Percentiles rank a stretch among this genome's conserved stretches.
These are phyloP conservation scores for Ctenomys sociabilis DNA, from an alignment of 2,113 vertebrate genomes.

Conservation along the genomic window DNA sequence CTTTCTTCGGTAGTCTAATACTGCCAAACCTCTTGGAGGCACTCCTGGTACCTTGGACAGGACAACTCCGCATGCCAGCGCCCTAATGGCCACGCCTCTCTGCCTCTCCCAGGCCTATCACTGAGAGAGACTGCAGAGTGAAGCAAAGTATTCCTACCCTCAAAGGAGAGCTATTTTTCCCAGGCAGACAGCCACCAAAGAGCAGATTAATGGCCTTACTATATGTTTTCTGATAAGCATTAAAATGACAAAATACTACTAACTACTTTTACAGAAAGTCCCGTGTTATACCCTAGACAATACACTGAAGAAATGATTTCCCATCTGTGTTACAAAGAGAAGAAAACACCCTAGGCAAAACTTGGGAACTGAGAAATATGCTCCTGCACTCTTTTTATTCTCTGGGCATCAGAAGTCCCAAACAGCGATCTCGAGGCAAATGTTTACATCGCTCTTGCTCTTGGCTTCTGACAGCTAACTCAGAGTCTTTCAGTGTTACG, in stretches of 20 bases:
- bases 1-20: background rate
- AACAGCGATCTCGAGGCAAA: background rate
- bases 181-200: background rate
- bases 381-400: background rate
- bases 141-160: background rate
- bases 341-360: background rate
- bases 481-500: too few relatives aligned
- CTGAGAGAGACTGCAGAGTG: background rate
- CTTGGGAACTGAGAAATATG: background rate
- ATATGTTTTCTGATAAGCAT: background rate
- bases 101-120: background rate
- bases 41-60: background rate
- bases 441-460: background rate
- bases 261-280: background rate
- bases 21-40: background rate
- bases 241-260: constrained; percentile 5
- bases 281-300: background rate
- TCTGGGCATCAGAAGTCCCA: background rate
- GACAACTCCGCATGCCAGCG: background rate
- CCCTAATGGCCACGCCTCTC: background rate
- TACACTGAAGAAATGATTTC: background rate
- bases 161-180: background rate
- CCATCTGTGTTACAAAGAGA: background rate
- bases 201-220: background rate
- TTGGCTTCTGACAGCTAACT: background rate